Evolutionary conservation across 2,113 vertebrate species (phyloP).

Genomic region (Tachycineta bicolor): DNA sequence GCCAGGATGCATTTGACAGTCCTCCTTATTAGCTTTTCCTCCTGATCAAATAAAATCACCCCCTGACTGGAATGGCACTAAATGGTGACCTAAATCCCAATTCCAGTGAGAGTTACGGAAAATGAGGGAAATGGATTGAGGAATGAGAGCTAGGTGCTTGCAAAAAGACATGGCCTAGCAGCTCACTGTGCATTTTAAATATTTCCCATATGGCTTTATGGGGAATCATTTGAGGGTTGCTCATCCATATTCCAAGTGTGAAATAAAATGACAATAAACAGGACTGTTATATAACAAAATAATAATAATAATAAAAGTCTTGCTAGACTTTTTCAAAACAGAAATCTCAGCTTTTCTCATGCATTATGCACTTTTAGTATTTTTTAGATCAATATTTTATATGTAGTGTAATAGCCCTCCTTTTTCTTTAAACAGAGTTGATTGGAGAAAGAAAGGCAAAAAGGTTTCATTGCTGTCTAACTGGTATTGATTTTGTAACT

Average conservation of each 20-base stretch:
- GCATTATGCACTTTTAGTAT: not conserved
- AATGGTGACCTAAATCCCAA: conserved; percentile 32
- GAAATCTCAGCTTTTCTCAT: not conserved
- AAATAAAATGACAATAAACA: not conserved
- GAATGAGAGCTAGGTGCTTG: not conserved
- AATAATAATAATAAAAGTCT: not conserved
- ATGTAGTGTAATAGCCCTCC: not conserved
- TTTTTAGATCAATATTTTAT: conserved; percentile 58
- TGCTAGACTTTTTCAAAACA: conserved; percentile 5
- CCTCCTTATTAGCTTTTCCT: not conserved
- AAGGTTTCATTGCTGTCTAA: conserved; percentile 38
- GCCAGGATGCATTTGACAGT: not conserved
- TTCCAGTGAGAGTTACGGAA: not conserved
- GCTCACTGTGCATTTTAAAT: not conserved
- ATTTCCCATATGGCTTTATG: not conserved
- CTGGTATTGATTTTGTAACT: conserved; percentile 58
- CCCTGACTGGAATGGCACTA: not conserved
- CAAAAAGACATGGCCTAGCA: not conserved
- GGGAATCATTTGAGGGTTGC: not conserved
- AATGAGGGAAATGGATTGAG: not conserved
- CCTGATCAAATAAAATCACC: conserved; percentile 26
- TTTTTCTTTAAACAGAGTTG: conserved; percentile 17
- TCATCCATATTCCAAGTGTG: not conserved
- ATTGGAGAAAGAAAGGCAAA: conserved; percentile 7
- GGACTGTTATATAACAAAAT: not conserved